Conservation (phyloP, 2,113 vertebrate species). For the Trichomycterus rosablanca region DNA sequence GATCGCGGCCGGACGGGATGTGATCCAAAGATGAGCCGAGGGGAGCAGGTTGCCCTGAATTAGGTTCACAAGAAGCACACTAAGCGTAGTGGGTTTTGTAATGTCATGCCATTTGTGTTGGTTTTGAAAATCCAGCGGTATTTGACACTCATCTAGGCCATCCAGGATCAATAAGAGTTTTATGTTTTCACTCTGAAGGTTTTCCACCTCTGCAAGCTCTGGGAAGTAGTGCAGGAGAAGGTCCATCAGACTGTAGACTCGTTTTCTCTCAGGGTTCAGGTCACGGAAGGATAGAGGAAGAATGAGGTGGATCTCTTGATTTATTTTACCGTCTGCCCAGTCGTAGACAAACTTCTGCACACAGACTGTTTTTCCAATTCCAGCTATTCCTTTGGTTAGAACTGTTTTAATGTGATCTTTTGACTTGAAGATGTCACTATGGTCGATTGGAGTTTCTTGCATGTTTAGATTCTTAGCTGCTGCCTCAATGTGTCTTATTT, state of each 20-base stretch:
- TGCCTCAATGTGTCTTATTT: not conserved
- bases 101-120: not conserved
- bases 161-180: not conserved
- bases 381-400: not conserved
- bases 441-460: not conserved
- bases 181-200: not conserved
- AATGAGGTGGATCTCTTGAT: not conserved
- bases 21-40: not conserved
- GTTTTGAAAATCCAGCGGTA: not conserved
- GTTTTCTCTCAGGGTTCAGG: too few species aligned
- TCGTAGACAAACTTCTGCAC: not conserved
- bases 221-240: not conserved
- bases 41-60: conserved; percentile 4
- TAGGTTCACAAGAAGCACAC: conserved; percentile 3
- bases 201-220: not conserved
- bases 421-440: not conserved
- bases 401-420: not conserved
- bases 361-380: not conserved
- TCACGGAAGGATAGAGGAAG: conserved; percentile 15
- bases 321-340: not conserved
- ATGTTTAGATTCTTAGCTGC: not conserved
- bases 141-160: not conserved
- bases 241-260: conserved; percentile 30
- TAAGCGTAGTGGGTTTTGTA: not conserved
- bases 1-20: conserved; percentile 9